A percentile compares a stretch with the other conserved stretches of the same genome.
Conservation (phyloP, 2,113 vertebrate genomes). For the Mystacornis crossleyi region DNA sequence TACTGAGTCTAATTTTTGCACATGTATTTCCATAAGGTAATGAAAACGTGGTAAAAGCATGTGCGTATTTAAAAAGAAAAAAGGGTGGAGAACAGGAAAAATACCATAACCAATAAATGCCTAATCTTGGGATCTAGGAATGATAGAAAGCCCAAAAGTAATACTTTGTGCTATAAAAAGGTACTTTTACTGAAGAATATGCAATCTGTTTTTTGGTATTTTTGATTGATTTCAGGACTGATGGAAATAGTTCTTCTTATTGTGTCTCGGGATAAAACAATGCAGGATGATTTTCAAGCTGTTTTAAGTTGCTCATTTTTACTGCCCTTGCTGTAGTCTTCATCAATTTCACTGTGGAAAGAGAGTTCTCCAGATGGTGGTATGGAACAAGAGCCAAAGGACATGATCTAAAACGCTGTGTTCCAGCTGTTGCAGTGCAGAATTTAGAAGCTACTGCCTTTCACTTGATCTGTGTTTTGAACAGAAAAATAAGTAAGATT, state of each 20-base stretch:
- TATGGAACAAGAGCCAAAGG: slow-evolving; percentile 54
- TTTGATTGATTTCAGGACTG: background rate
- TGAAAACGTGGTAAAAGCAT: background rate
- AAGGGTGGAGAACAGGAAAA: background rate
- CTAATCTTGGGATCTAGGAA: background rate
- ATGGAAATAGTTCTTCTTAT: background rate
- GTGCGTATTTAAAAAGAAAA: background rate
- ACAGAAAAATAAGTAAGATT: background rate
- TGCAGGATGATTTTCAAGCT: background rate
- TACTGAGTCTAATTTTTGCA: background rate
- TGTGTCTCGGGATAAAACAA: background rate
- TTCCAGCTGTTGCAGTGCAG: slow-evolving; percentile 31
- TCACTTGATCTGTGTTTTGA: background rate
- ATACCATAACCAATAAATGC: background rate
- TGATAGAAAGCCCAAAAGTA: background rate
- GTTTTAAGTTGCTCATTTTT: slow-evolving; percentile 14
- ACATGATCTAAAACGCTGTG: slow-evolving; percentile 1
- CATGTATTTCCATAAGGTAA: background rate
- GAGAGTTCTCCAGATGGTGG: slow-evolving; percentile 55
- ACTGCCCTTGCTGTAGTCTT: slow-evolving; percentile 16
- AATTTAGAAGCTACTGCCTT: slow-evolving; percentile 4
- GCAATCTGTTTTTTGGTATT: background rate
- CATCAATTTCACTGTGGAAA: background rate
- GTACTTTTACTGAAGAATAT: background rate
- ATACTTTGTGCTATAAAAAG: background rate